A percentile compares a stretch with the other conserved stretches of the same genome.
Evolutionary conservation across 2,113 vertebrate genomes (phyloP).

Genomic region (Oxyruncus cristatus): DNA sequence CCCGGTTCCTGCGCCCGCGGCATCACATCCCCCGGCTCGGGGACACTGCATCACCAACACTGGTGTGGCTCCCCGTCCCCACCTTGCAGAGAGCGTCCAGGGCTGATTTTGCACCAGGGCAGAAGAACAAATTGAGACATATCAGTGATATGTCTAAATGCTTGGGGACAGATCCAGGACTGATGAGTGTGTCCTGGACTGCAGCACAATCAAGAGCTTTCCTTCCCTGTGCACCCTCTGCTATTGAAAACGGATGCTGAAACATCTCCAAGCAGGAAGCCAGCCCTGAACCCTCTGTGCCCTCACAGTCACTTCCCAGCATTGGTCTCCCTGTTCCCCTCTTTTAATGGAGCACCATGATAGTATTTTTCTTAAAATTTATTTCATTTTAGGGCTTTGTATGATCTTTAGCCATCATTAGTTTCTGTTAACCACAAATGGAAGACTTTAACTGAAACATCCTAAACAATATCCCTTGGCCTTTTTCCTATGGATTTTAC

Average conservation of each 20-base stretch:
- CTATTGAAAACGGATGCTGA: neutral
- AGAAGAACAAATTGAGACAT: neutral
- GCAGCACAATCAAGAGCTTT: rapidly evolving
- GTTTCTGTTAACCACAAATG: neutral
- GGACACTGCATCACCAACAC: neutral
- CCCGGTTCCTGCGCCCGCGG: neutral
- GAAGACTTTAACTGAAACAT: neutral
- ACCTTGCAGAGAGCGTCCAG: rapidly evolving
- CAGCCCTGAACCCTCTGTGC: rapidly evolving
- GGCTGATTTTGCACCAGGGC: rapidly evolving
- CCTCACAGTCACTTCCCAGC: neutral
- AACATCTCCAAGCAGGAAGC: neutral
- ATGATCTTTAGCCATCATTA: neutral
- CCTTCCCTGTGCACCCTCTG: rapidly evolving
- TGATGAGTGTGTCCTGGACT: rapidly evolving
- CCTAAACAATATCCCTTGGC: neutral
- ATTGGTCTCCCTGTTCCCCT: rapidly evolving
- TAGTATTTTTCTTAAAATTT: neutral
- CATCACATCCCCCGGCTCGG: neutral
- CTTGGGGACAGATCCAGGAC: rapidly evolving
- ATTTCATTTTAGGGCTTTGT: neutral
- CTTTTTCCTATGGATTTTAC: neutral
- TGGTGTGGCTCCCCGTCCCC: neutral
- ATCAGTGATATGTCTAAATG: rapidly evolving
- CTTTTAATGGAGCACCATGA: neutral